These are phyloP conservation scores for Ephialtes manifestator DNA, from an alignment of 2,888 invertebrate genomes.

Conservation along the genomic window DNA sequence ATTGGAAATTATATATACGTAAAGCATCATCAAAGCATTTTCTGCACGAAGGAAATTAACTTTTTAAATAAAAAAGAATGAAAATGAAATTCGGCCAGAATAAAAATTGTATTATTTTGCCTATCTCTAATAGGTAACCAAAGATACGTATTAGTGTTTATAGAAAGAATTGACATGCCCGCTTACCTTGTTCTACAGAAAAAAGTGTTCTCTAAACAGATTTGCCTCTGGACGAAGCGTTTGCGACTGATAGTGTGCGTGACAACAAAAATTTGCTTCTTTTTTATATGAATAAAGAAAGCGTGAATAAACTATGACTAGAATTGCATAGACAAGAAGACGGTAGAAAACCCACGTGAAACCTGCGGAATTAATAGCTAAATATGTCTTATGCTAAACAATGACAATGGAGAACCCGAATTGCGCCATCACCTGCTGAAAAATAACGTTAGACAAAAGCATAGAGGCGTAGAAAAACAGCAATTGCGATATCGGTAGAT, in stretches of 20 bases:
- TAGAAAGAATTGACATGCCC: conserved; percentile 62
- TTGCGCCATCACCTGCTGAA: conserved; percentile 76
- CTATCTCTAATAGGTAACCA: neutral
- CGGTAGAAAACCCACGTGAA: conserved; percentile 17
- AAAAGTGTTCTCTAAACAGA: conserved; percentile 56
- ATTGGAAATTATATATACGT: no score
- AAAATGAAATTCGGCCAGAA: neutral
- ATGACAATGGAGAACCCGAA: conserved; percentile 34
- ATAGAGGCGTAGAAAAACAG: conserved; percentile 32
- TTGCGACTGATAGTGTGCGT: conserved; percentile 23
- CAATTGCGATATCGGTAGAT: conserved; percentile 60
- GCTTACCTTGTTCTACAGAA: conserved; percentile 70
- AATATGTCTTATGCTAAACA: conserved; percentile 21
- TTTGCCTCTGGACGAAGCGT: conserved; percentile 52
- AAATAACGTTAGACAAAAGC: conserved; percentile 53
- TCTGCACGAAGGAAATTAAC: no score
- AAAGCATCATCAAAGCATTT: no score
- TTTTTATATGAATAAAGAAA: conserved; percentile 12
- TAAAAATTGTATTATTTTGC: neutral
- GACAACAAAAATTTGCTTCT: conserved; percentile 10
- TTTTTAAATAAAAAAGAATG: no score
- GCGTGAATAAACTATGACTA: conserved; percentile 32
- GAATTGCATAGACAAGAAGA: conserved; percentile 32
- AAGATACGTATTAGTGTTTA: neutral
- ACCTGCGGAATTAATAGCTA: conserved; percentile 30